Conservation (phyloP, 2,888 invertebrate species). For the Callosobruchus maculatus region DNA sequence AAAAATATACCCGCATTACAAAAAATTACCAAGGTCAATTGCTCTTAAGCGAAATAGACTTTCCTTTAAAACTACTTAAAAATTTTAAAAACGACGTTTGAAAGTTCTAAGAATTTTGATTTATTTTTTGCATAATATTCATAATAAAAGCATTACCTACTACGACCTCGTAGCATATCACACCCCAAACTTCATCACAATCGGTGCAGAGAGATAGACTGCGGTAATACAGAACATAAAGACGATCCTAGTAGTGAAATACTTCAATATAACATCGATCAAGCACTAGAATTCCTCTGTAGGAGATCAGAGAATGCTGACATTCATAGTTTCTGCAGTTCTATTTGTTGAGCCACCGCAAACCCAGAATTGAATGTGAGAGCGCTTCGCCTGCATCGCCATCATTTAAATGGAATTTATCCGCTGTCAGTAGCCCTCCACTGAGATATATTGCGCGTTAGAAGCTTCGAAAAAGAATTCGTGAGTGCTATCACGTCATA, state of each 20-base stretch:
- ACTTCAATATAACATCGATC: neutral
- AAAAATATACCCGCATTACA: no score
- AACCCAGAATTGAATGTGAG: neutral
- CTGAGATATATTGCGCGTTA: neutral
- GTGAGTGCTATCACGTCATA: neutral
- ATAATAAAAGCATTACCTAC: no score
- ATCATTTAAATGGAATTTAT: neutral
- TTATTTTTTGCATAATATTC: no score
- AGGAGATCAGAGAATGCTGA: neutral
- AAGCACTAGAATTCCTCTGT: neutral
- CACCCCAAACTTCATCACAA: no score
- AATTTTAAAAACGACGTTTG: no score
- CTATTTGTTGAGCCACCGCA: neutral
- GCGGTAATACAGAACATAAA: no score
- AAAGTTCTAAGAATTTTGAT: no score
- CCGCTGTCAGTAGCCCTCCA: neutral
- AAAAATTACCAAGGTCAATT: no score
- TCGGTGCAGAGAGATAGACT: no score
- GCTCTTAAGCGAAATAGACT: no score
- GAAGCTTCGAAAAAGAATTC: neutral
- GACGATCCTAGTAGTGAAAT: neutral
- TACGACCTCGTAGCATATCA: no score
- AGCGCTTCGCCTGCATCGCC: neutral
- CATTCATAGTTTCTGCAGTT: neutral
- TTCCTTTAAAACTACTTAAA: no score